Conservation (phyloP, 2,888 invertebrate species). For the Candidula unifasciata region DNA sequence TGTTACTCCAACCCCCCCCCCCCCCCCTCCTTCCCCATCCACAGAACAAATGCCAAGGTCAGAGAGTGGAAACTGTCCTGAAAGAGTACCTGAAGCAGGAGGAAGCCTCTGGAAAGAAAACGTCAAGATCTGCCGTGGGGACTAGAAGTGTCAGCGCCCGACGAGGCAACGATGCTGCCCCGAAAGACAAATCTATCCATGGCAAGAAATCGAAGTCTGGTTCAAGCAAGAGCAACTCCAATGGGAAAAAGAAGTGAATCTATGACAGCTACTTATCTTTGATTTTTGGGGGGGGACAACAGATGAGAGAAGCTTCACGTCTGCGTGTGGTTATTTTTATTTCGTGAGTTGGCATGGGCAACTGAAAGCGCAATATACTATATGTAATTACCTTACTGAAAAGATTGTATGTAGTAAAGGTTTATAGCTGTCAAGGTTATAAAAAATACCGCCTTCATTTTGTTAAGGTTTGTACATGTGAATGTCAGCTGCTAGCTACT, state of each 20-base stretch:
- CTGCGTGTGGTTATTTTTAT: no score
- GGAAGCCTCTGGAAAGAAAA: constrained; percentile 58
- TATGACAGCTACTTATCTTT: neutral
- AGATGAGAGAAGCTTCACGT: no score
- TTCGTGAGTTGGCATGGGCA: no score
- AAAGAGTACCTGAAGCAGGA: constrained; percentile 59
- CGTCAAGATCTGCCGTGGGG: constrained; percentile 47
- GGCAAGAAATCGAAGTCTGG: constrained; percentile 3
- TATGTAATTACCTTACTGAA: no score
- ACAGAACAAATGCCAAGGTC: constrained; percentile 73
- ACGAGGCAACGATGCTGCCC: constrained; percentile 55
- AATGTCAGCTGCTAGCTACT: neutral
- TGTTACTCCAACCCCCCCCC: no score
- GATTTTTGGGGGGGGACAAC: no score
- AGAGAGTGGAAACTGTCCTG: constrained; percentile 71
- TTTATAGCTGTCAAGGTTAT: no score
- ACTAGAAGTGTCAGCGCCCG: constrained; percentile 53
- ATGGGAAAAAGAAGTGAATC: constrained; percentile 38
- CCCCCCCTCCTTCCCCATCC: constrained; percentile 10
- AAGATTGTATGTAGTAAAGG: no score
- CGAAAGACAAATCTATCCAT: constrained; percentile 56
- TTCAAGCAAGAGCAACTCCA: constrained; percentile 28
- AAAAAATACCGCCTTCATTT: no score
- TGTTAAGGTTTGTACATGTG: no score
- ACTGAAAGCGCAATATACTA: no score